Evolutionary conservation across 1,140 invertebrate genomes (phyloP).

Genomic region (Lepidurus arcticus): DNA sequence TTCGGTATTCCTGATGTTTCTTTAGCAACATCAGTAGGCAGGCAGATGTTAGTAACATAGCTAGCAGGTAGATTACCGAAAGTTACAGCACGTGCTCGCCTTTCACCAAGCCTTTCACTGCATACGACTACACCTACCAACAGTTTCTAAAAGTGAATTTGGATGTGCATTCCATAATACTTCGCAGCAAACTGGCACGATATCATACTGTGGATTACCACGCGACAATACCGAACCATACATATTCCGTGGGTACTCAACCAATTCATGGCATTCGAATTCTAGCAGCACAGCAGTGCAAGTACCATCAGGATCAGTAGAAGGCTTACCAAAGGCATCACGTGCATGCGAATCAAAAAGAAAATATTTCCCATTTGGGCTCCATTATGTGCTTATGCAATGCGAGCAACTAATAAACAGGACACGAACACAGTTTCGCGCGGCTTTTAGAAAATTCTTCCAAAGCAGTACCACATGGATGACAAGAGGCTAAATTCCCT

Average conservation of each 20-base stretch:
- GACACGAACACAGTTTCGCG: background rate
- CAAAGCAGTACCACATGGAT: background rate
- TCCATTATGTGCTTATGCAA: too few species aligned
- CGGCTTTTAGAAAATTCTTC: background rate
- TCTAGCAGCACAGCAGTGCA: background rate
- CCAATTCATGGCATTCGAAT: background rate
- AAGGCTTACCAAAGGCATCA: background rate
- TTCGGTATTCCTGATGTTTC: background rate
- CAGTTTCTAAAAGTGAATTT: background rate
- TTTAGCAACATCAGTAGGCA: background rate
- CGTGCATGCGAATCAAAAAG: background rate
- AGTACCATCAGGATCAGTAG: background rate
- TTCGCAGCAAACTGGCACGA: background rate
- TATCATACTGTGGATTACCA: background rate
- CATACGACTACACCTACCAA: background rate
- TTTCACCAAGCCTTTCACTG: background rate
- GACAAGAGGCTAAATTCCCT: too few species aligned
- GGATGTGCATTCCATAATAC: background rate
- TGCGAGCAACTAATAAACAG: background rate
- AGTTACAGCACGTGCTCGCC: background rate
- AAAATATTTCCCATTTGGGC: too few species aligned
- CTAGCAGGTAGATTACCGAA: background rate
- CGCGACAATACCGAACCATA: background rate
- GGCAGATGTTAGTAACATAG: background rate
- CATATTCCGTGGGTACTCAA: background rate